Evolutionary conservation across 2,797 vertebrate genomes (phyloP).

Genomic region (Nyctibius grandis): DNA sequence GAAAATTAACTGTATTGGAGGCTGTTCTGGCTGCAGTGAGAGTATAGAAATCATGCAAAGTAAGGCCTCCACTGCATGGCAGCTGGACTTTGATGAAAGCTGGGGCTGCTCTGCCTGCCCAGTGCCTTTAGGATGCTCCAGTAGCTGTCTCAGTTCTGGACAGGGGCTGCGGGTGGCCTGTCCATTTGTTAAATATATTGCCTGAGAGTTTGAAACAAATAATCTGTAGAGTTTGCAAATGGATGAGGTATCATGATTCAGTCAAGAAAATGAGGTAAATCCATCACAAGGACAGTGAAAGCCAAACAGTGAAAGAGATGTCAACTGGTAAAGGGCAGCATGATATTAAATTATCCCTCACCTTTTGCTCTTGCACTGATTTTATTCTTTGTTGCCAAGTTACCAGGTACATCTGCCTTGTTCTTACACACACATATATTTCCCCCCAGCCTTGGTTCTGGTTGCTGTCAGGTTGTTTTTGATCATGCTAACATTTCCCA

Average conservation of each 20-base stretch:
- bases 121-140: background rate
- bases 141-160: background rate
- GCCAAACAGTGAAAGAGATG: constrained; percentile 1
- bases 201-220: background rate
- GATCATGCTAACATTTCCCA: background rate
- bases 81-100: background rate
- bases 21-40: background rate
- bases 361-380: constrained; percentile 43
- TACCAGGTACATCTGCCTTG: constrained; percentile 5
- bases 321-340: constrained; percentile 43
- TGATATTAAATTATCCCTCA: constrained; percentile 50
- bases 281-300: background rate
- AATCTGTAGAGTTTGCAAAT: background rate
- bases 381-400: constrained; percentile 54
- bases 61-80: background rate
- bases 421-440: background rate
- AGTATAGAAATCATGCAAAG: background rate
- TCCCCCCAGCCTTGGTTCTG: background rate
- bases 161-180: background rate
- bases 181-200: background rate
- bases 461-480: background rate
- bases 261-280: constrained; percentile 26
- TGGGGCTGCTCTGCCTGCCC: background rate
- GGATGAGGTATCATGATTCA: background rate
- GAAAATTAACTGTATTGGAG: background rate